phyloP scores from a whole-genome alignment of 1,140 invertebrate genomes.

The Drosophila nannoptera region DNA sequence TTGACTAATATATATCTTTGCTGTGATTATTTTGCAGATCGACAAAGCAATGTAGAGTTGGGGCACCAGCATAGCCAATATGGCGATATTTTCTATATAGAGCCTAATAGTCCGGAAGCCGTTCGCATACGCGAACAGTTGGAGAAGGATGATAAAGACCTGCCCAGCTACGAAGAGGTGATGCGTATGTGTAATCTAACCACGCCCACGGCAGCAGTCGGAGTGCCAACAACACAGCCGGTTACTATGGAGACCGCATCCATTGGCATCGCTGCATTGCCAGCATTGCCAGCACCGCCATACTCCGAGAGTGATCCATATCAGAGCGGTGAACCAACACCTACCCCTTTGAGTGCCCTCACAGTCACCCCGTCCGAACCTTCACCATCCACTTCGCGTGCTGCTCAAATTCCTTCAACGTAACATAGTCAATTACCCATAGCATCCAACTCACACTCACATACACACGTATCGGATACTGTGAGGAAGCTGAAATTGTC shows the following conservation, averaged over 20 bases:
- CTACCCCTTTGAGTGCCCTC: neutral
- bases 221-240: neutral
- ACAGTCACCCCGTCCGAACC: constrained; percentile 39
- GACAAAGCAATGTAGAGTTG: constrained; percentile 61
- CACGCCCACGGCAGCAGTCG: constrained; percentile 55
- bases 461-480: neutral
- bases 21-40: constrained; percentile 54
- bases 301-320: constrained; percentile 64
- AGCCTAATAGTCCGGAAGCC: constrained; percentile 64
- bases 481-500: constrained; percentile 6
- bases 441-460: constrained; percentile 19
- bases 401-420: constrained; percentile 47
- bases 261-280: constrained; percentile 61
- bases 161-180: constrained; percentile 75
- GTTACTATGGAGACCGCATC: constrained; percentile 28
- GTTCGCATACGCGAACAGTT: constrained; percentile 72
- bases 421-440: constrained; percentile 19
- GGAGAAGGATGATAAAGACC: constrained; percentile 74
- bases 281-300: constrained; percentile 66
- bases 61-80: constrained; percentile 54
- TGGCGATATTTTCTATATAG: constrained; percentile 70
- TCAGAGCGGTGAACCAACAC: neutral
- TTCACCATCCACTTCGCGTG: constrained; percentile 65
- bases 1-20: neutral
- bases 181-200: constrained; percentile 75